Base-by-base conservation (phyloP, 2,113 vertebrate genomes). In the Amblyornis subalaris region DNA sequence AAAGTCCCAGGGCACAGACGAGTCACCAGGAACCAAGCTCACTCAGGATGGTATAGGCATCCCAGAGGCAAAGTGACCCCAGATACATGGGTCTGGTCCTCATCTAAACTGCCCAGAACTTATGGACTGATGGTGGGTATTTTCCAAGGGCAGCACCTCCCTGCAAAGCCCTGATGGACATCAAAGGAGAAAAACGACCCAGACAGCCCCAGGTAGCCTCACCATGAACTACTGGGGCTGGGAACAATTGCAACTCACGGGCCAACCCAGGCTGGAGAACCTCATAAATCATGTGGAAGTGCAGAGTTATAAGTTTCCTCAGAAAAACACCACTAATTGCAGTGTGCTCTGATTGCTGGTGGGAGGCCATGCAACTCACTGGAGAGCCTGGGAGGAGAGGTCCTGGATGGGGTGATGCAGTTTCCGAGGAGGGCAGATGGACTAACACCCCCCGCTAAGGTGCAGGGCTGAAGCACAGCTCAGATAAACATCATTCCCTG, bases 261-360 rank as follows among this genome's bases (percentile, higher is more conserved):
- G 85, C 73, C 86, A 79, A 77, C 33, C 85, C 6, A 1, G 55
- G 72, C 90, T 89, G 70, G 60, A 76, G 64, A 84, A 73, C 51
- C 50, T 86, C 91, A 95, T 96, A 95, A 97, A 95, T 97, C 90
- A 96, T 67, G 62, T 69, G 74, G 64, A 93, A 95, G 71, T 94
- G 93, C 45, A 81, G 95, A 96, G 71, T 94, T 93, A 84, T 13
- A 84, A 72, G 81, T 95, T 96, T 94, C 88, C 93, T 95, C 88
- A 93, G 78, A 94, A 71, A 93, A 94, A 94, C 54, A 84, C 22
- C 2, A 14, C 88, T 93, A 94, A 97, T 91, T 96, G 91, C 94
- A 80, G 61, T 5, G 21, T 36, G 71, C 48, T 89, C 35, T 90
- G 88, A 77, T 65, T 77, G 93, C 54, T 84, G 78, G 36, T 78